Evolutionary conservation across 2,888 invertebrate genomes (phyloP).

Genomic region (Apotomis capreana): DNA sequence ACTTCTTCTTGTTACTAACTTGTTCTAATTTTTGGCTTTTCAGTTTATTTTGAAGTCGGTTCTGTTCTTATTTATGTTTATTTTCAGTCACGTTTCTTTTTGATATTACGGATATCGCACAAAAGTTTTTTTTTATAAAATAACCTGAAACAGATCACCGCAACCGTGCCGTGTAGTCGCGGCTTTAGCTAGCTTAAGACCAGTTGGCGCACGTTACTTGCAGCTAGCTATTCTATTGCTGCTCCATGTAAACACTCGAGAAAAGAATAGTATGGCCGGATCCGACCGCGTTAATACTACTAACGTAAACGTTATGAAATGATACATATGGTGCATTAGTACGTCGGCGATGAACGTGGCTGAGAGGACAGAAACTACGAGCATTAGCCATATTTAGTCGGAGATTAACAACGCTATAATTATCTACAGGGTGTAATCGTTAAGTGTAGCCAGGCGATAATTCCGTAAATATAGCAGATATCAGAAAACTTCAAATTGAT

Average conservation of each 20-base stretch:
- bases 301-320: slow-evolving; percentile 42
- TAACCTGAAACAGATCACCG: too few relatives aligned
- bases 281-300: slow-evolving; percentile 61
- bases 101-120: too few relatives aligned
- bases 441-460: too few relatives aligned
- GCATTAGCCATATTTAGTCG: neutral
- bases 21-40: too few relatives aligned
- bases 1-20: too few relatives aligned
- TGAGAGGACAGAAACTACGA: neutral
- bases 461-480: too few relatives aligned
- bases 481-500: too few relatives aligned
- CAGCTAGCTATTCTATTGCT: slow-evolving; percentile 61
- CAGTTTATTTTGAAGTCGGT: too few relatives aligned
- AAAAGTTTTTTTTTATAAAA: too few relatives aligned
- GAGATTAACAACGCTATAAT: neutral
- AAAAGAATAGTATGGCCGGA: slow-evolving; percentile 74
- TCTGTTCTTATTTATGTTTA: too few relatives aligned
- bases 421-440: too few relatives aligned
- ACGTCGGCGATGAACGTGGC: slow-evolving; percentile 6
- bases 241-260: slow-evolving; percentile 66
- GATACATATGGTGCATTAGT: slow-evolving; percentile 39
- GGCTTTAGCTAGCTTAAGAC: slow-evolving; percentile 39
- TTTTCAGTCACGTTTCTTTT: too few relatives aligned
- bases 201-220: slow-evolving; percentile 69
- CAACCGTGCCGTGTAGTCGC: neutral